Evolutionary conservation across 2,888 invertebrate species (phyloP).

Genomic region (Microchrysa polita): DNA sequence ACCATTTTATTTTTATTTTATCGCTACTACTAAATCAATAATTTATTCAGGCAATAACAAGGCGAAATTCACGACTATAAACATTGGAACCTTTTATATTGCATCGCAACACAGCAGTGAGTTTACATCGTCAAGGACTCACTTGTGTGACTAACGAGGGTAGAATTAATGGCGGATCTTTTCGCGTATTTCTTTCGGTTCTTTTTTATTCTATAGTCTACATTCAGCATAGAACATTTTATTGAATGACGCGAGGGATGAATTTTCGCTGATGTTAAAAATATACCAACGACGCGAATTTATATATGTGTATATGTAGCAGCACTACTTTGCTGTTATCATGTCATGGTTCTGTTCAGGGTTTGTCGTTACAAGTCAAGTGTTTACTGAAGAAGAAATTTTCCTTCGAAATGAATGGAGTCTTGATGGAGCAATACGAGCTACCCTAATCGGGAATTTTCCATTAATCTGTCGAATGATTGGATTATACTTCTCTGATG

Average conservation of each 20-base stretch:
- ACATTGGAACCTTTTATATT: constrained; percentile 24
- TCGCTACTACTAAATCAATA: constrained; percentile 47
- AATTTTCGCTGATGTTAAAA: constrained; percentile 5
- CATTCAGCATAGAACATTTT: constrained; percentile 24
- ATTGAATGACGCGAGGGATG: constrained; percentile 26
- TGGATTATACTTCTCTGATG: constrained; percentile 38
- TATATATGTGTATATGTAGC: too few species aligned
- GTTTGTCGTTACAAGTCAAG: constrained; percentile 20
- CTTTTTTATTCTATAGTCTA: too few species aligned
- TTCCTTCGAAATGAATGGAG: too few species aligned
- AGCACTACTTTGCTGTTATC: background rate
- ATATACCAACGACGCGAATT: too few species aligned
- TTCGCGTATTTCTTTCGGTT: constrained; percentile 39
- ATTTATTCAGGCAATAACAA: constrained; percentile 48
- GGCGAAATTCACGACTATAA: constrained; percentile 40
- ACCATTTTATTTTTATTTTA: constrained; percentile 25
- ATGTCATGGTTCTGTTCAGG: background rate
- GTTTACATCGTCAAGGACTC: constrained; percentile 41
- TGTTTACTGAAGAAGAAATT: constrained; percentile 25
- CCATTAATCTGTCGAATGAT: constrained; percentile 41
- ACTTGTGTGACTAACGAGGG: constrained; percentile 48
- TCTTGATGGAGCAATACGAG: too few species aligned
- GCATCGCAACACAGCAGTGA: constrained; percentile 22
- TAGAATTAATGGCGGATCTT: constrained; percentile 48
- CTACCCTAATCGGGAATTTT: constrained; percentile 30